Evolutionary conservation across 2,888 invertebrate genomes (phyloP).

Genomic region (Heteromyza rotundicornis): DNA sequence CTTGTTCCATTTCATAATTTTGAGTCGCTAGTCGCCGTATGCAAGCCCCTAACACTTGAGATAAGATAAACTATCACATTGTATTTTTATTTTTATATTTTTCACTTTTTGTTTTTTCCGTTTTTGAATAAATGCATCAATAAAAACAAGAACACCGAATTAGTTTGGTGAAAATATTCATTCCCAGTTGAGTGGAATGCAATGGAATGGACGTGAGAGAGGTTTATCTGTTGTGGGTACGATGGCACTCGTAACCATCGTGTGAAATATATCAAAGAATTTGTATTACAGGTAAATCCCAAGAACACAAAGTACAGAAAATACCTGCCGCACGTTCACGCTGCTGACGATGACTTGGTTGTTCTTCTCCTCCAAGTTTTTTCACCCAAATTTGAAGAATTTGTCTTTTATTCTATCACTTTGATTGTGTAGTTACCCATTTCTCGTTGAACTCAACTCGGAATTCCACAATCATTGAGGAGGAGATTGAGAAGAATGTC

Average conservation of each 20-base stretch:
- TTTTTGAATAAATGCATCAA: background rate
- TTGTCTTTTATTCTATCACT: no score
- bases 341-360: no score
- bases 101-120: no score
- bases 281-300: conserved; percentile 2
- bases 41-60: background rate
- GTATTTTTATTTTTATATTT: no score
- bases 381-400: no score
- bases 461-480: no score
- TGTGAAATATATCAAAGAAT: conserved; percentile 3
- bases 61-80: conserved; percentile 9
- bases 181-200: background rate
- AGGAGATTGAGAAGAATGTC: no score
- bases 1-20: background rate
- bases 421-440: no score
- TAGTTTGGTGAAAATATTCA: background rate
- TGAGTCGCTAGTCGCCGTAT: background rate
- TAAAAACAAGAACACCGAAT: background rate
- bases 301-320: background rate
- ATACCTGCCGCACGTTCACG: no score
- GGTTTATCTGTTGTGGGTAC: background rate
- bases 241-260: background rate
- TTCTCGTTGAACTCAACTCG: no score
- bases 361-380: no score
- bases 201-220: background rate